Base-by-base conservation (phyloP, 2,888 invertebrate species). In the Steinernema hermaphroditum region DNA sequence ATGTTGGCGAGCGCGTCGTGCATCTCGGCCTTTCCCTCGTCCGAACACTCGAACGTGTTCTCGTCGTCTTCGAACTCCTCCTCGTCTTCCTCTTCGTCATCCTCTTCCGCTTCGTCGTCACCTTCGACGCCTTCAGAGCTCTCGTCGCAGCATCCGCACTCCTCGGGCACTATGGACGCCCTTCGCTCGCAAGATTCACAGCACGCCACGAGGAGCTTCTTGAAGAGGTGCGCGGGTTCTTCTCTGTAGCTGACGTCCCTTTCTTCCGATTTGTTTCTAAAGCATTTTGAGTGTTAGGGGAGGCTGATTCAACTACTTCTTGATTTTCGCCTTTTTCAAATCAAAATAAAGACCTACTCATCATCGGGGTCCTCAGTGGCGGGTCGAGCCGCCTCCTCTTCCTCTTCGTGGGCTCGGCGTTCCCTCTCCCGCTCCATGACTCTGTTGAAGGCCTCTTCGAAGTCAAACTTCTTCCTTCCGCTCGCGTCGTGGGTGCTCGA, bases 151-250 rank as follows among this genome's bases (percentile, higher is more conserved):
- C 80, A 69, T 44, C 69, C 16, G 46, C 69, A 49, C 14, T 75
- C 75, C 12, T 76, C 76, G 68, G 74, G 72, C 34, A 73, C 73
- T 2, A 80, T 24, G 1, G 79, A 80, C 8, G 79, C 82, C 19
- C 85, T 75, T n/a, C 85, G 74, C 75, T 85, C 83, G 72, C 85
- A 85, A 1, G 83, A 82, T 49, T 85, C 85, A 72, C 85, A 85
- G 69, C 85, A 85, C 44, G 81, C 77, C 6, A 85, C 79, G 16
- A 85, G 78, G 37, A 85, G 76, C 78, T 84, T 81, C 46, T 79
- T 79, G 62, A 79, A 79, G 43, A 79, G 44, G 57, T 44, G 43
- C 19, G 32, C 69, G 22, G 69, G 69, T 16, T 44, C 69, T 27
- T 62, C 50, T 12, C 29, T 24, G 69, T 24, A n/a, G 49, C 49